Conservation (phyloP, 2,888 invertebrate species). For the Eupithecia insigniata region DNA sequence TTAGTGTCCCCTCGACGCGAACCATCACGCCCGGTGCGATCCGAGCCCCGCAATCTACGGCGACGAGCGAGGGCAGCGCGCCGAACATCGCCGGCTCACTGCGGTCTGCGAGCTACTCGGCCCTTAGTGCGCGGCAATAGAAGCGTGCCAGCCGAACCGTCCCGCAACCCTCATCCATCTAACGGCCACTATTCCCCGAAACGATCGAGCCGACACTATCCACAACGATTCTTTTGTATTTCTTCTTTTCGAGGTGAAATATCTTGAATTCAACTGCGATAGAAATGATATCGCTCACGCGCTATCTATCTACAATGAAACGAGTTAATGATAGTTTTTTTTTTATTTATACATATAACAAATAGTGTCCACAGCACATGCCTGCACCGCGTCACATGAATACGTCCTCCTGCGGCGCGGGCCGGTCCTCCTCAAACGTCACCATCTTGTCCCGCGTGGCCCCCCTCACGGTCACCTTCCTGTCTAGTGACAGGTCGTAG, state of each 20-base stretch:
- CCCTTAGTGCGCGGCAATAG: background rate
- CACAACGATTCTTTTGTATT: slow-evolving; percentile 17
- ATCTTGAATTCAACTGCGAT: slow-evolving; percentile 12
- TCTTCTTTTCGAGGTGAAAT: slow-evolving; percentile 27
- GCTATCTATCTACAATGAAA: slow-evolving; percentile 35
- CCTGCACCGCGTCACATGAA: slow-evolving; percentile 88
- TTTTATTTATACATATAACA: slow-evolving; percentile 72
- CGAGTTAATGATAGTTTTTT: slow-evolving; percentile 46
- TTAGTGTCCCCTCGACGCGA: slow-evolving; percentile 5
- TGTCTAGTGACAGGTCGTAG: slow-evolving; percentile 54
- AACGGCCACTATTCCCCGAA: slow-evolving; percentile 24
- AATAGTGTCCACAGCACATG: slow-evolving; percentile 60
- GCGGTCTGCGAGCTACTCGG: background rate
- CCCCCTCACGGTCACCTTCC: slow-evolving; percentile 57
- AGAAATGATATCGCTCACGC: background rate
- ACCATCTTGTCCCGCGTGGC: slow-evolving; percentile 90
- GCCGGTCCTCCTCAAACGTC: slow-evolving; percentile 90
- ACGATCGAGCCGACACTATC: slow-evolving; percentile 22
- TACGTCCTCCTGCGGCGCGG: slow-evolving; percentile 86
- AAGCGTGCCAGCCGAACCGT: background rate
- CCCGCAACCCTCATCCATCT: slow-evolving; percentile 17
- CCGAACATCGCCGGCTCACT: slow-evolving; percentile 25
- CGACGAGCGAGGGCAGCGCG: slow-evolving; percentile 7
- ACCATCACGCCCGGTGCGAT: background rate
- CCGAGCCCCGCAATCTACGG: slow-evolving; percentile 16